Evolutionary conservation across 2,888 invertebrate species (phyloP), one percentile per base, ranked within the genome.

Genomic region (Lycia hirtaria): DNA sequence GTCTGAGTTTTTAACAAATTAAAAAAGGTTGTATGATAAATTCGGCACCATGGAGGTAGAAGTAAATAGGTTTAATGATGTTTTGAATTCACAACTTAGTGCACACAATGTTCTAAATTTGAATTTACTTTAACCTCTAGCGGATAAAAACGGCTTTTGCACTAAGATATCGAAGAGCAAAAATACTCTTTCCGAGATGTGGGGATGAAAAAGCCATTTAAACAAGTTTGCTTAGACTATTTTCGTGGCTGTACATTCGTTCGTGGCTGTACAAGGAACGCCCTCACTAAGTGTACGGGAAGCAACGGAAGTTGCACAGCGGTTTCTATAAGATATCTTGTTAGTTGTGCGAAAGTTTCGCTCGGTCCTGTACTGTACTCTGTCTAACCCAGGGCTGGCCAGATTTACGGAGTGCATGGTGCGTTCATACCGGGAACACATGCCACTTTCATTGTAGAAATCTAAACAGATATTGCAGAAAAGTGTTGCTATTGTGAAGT

Each of bases 341-440:
- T 17, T 38, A 35, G 37, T 47, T 37, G 43, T 64, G 75, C 73
- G 15, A 45, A 56, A 56, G 51, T 57, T 57, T 47, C 17, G 35
- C 51, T 51, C 40, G 22, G 47, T 22, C 33, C 54, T n/a, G n/a
- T n/a, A 4, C 37, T 22, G 35, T 56, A 35, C 32, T 14, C 35
- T 55, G 33, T 73, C 68, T 66, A 68, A 81, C 83, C 81, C 69
- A 72, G 65, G 78, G 80, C 80, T 71, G 73, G 70, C 72, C 80
- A 80, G 81, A 85, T 86, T 86, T 85, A 86, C 76, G 85, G 83
- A 79, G 81, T 85, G n/a, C n/a, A n/a, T n/a, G 82, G 82, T 80
- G 75, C 78, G 78, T 76, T 82, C 81, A 83, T 86, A 81, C 80
- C 69, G 63, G 56, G 73, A 70, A 70, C 76, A 73, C 74, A 67